Evolutionary conservation across 2,797 vertebrate species (phyloP).

Genomic region (Pipistrellus pipistrellus): DNA sequence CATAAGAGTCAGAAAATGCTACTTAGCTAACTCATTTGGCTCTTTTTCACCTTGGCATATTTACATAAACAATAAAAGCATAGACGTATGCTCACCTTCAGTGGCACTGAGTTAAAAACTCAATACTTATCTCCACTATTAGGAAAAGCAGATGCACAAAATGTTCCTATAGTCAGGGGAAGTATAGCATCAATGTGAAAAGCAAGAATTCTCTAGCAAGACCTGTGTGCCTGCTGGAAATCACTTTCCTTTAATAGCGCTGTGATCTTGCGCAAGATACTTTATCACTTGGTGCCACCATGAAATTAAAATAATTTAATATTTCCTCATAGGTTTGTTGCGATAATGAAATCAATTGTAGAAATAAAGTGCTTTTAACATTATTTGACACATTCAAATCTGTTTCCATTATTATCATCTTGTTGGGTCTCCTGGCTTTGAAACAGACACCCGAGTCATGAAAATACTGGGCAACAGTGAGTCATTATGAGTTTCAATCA

Average conservation of each 20-base stretch:
- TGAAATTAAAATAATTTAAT: background rate
- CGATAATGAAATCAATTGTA: background rate
- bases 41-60: background rate
- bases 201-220: background rate
- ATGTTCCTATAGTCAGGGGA: background rate
- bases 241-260: background rate
- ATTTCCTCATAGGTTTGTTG: background rate
- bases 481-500: background rate
- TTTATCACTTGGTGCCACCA: background rate
- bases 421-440: background rate
- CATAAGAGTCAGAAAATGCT: background rate
- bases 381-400: background rate
- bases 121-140: background rate
- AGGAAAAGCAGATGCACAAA: background rate
- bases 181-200: background rate
- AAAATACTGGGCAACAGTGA: background rate
- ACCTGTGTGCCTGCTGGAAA: background rate
- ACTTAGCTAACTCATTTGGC: background rate
- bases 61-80: background rate
- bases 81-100: background rate
- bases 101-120: background rate
- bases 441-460: background rate
- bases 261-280: background rate
- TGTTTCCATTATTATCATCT: background rate
- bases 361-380: background rate